Evolutionary conservation across 2,888 invertebrate genomes (phyloP).

Genomic region (Conomelus anceps): DNA sequence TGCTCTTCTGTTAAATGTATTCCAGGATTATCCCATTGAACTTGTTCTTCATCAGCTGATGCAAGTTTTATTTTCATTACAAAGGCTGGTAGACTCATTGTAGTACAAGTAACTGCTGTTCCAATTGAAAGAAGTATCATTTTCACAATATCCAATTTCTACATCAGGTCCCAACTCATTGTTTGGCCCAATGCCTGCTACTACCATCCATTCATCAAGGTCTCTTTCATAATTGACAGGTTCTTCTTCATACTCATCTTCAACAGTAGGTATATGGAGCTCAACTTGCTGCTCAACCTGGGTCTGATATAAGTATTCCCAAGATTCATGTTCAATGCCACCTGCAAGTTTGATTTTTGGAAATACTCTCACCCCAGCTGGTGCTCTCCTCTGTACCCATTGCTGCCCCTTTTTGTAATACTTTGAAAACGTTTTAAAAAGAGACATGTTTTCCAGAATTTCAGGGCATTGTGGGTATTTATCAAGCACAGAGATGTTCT

Average conservation of each 20-base stretch:
- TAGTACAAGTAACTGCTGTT: not conserved
- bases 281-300: not conserved
- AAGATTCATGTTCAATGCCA: not conserved
- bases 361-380: conserved; percentile 10
- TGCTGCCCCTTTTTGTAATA: not conserved
- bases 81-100: not conserved
- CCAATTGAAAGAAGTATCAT: conserved; percentile 3
- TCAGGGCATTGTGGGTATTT: too few relatives aligned
- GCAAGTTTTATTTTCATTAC: not conserved
- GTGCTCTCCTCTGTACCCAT: not conserved
- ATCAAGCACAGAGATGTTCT: too few relatives aligned
- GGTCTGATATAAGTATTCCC: not conserved
- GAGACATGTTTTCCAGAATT: too few relatives aligned
- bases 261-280: not conserved
- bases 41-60: not conserved
- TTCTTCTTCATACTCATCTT: not conserved
- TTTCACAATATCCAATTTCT: not conserved
- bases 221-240: not conserved
- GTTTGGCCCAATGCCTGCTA: conserved; percentile 11
- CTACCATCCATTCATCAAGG: conserved; percentile 15
- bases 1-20: not conserved
- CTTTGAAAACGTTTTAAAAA: not conserved
- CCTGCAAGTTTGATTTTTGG: not conserved
- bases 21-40: not conserved
- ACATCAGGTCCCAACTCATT: not conserved